Evolutionary conservation across 64 coral and sea anemone genomes (phyloP).

Genomic region (Montipora efflorescens): DNA sequence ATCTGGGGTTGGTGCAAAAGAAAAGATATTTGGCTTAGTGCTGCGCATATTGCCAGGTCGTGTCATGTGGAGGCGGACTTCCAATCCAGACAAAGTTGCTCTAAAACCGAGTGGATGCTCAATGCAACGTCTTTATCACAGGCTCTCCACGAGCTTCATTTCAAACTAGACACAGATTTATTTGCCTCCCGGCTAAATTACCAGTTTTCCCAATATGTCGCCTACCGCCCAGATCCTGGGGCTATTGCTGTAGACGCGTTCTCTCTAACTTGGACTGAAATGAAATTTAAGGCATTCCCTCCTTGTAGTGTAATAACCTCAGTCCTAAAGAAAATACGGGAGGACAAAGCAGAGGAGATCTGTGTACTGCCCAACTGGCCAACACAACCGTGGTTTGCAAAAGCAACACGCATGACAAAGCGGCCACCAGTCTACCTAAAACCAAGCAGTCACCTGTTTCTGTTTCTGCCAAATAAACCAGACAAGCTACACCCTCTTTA

Average conservation of each 20-base stretch:
- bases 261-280: neutral
- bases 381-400: conserved; percentile 52
- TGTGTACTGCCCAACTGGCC: conserved; percentile 41
- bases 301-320: conserved; percentile 18
- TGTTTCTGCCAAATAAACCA: neutral
- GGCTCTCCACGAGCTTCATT: neutral
- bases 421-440: neutral
- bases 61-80: no score
- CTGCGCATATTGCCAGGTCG: no score
- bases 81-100: no score
- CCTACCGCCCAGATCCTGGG: no score
- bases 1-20: conserved; percentile 62
- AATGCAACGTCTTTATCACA: neutral
- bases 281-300: conserved; percentile 50
- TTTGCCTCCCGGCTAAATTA: conserved; percentile 2
- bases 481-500: conserved; percentile 6
- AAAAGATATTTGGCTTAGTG: neutral
- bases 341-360: conserved; percentile 50
- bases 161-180: neutral
- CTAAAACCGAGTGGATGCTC: no score
- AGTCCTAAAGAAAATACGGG: conserved; percentile 19
- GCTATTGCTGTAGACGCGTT: no score
- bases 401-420: neutral
- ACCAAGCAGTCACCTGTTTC: neutral
- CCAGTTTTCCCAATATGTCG: conserved; percentile 21